Evolutionary conservation across 2,888 invertebrate species (phyloP).

Genomic region (Chrysomela aeneicollis): DNA sequence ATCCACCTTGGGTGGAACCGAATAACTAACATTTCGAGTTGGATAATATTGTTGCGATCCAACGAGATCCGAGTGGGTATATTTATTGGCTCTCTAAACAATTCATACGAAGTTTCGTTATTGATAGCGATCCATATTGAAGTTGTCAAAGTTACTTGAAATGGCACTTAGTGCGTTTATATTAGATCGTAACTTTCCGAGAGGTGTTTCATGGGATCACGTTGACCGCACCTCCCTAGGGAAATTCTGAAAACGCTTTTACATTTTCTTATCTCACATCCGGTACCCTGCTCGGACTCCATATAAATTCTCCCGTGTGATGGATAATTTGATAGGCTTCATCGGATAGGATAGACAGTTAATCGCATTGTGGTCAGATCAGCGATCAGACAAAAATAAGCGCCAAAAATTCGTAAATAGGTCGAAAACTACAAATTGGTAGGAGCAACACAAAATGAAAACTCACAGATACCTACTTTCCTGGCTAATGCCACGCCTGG

Average conservation of each 20-base stretch:
- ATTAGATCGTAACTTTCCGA: conserved; percentile 30
- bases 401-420: no score
- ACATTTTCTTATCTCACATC: conserved; percentile 56
- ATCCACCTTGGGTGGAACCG: no score
- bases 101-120: conserved; percentile 20
- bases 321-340: background rate
- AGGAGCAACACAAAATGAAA: no score
- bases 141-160: conserved; percentile 37
- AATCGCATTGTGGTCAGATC: background rate
- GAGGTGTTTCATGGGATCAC: conserved; percentile 41
- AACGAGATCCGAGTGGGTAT: background rate
- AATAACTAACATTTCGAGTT: background rate
- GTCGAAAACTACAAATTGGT: no score
- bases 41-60: background rate
- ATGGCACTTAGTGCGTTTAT: conserved; percentile 28
- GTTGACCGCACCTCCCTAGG: conserved; percentile 51
- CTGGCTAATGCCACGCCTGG: no score
- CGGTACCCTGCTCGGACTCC: background rate
- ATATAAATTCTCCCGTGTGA: background rate
- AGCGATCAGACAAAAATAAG: background rate
- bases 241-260: conserved; percentile 56
- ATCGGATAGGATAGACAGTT: background rate
- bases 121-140: conserved; percentile 35
- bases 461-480: no score
- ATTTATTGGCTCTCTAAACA: background rate